phyloP scores from a whole-genome alignment of 2,113 vertebrate species.

The Rhipidura dahli region DNA sequence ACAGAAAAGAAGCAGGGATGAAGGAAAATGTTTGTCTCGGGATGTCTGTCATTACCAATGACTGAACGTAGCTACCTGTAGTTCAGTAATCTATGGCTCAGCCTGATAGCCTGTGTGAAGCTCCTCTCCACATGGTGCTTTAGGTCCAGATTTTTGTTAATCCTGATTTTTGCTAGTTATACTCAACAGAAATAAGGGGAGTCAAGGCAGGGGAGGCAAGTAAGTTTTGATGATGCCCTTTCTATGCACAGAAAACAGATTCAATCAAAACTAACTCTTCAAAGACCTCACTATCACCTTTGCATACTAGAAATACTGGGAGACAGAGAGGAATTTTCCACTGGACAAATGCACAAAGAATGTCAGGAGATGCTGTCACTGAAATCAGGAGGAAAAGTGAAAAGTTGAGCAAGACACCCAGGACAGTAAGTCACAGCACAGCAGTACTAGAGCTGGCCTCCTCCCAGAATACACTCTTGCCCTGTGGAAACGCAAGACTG shows the following conservation, averaged over 20 bases:
- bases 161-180: constrained; percentile 10
- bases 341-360: background rate
- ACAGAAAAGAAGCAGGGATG: background rate
- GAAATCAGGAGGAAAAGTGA: background rate
- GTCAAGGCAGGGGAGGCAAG: background rate
- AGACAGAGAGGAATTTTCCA: background rate
- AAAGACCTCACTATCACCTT: background rate
- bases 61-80: background rate
- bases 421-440: background rate
- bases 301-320: background rate
- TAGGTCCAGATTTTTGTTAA: background rate
- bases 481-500: background rate
- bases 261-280: background rate
- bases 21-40: background rate
- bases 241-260: constrained; percentile 10
- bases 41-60: background rate
- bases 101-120: background rate
- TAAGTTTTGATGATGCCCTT: background rate
- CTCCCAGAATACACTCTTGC: background rate
- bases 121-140: background rate
- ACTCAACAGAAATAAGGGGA: background rate
- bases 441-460: background rate
- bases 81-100: background rate
- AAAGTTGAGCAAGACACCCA: background rate
- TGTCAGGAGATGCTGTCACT: background rate